These are phyloP conservation scores for Hypsopygia costalis DNA, from an alignment of 2,888 invertebrate genomes.

Conservation along the genomic window DNA sequence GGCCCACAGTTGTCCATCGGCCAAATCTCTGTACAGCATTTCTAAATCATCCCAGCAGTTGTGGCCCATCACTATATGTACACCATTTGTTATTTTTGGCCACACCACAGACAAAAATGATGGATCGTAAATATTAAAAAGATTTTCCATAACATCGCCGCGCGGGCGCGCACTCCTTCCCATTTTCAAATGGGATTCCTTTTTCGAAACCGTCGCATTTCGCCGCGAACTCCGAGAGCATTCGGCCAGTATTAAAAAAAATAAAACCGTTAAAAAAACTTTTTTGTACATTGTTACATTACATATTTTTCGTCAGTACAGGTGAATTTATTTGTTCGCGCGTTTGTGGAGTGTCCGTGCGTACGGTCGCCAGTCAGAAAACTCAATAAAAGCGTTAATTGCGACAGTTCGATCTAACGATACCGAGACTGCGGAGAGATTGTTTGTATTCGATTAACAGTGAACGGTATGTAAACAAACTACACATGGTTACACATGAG, in stretches of 20 bases:
- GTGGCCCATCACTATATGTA: constrained; percentile 56
- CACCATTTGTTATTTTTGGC: constrained; percentile 63
- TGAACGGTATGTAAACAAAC: background rate
- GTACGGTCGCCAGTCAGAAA: constrained; percentile 15
- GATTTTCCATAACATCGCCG: constrained; percentile 54
- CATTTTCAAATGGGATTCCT: constrained; percentile 29
- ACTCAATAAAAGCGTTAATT: constrained; percentile 19
- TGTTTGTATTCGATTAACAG: constrained; percentile 2
- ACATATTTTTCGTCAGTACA: background rate
- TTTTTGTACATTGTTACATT: constrained; percentile 7
- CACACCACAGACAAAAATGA: constrained; percentile 65
- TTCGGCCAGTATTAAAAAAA: constrained; percentile 24
- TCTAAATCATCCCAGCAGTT: constrained; percentile 67
- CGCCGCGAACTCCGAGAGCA: constrained; percentile 28
- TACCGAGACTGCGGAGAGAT: background rate
- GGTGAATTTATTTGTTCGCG: background rate
- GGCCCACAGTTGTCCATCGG: constrained; percentile 72
- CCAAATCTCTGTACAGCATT: constrained; percentile 59
- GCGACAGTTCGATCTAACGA: background rate
- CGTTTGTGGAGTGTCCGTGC: constrained; percentile 1
- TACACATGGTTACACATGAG: too few species aligned
- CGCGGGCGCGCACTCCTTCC: constrained; percentile 18
- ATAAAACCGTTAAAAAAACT: constrained; percentile 11
- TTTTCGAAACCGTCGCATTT: constrained; percentile 29
- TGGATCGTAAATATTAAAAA: constrained; percentile 67